Conservation (phyloP, 2,797 vertebrate species). For the Argyrosomus regius region DNA sequence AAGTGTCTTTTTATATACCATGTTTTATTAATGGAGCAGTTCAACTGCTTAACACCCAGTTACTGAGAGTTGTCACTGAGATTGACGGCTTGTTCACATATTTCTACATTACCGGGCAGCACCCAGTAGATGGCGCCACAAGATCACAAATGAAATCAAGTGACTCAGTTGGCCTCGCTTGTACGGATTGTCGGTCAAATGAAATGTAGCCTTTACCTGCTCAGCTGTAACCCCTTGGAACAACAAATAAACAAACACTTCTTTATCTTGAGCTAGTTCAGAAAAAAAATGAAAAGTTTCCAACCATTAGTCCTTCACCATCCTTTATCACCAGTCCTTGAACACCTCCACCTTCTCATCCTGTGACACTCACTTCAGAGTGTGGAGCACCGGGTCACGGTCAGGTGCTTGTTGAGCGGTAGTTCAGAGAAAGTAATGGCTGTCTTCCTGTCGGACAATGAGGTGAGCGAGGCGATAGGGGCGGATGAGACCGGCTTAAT, state of each 20-base stretch:
- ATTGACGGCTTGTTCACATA: not conserved
- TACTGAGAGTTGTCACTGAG: not conserved
- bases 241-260: not conserved
- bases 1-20: not conserved
- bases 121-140: slow-evolving; percentile 67
- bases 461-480: slow-evolving; percentile 68
- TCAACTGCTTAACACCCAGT: not conserved
- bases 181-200: slow-evolving; percentile 3
- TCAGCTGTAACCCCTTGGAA: not conserved
- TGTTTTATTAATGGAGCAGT: not conserved
- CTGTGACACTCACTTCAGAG: not conserved
- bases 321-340: not conserved
- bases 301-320: not conserved
- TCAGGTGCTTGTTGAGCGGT: slow-evolving; percentile 60
- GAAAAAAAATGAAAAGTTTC: not conserved
- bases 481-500: slow-evolving; percentile 81
- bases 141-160: slow-evolving; percentile 40
- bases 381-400: slow-evolving; percentile 55
- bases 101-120: not conserved
- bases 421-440: slow-evolving; percentile 69
- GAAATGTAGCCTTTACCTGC: not conserved
- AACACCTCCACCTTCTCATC: not conserved
- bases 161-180: not conserved
- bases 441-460: slow-evolving; percentile 73
- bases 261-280: not conserved